Evolutionary conservation across 2,797 vertebrate genomes (phyloP), one percentile per base, ranked within the genome.

Genomic region (Enteromius treurensis): DNA sequence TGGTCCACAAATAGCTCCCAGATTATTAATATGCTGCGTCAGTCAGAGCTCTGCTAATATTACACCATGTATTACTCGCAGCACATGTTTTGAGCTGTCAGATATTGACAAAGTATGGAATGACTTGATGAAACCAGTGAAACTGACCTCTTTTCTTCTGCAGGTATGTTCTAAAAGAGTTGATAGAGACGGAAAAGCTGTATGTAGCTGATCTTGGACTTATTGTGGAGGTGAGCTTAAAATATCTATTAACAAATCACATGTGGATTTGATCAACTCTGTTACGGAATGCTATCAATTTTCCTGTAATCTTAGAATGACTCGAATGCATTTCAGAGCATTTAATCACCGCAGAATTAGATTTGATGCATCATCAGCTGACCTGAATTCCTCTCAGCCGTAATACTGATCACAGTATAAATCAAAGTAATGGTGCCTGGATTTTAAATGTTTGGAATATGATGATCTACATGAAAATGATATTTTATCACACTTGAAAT

Each of bases 81-180:
- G 40, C 64, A 55, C 19, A 32, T 82, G 34, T 77, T 77, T 77
- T 77, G 3, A 42, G 19, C 73, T 47, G 65, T 69, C 34, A 58
- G 21, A 69, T 53, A 45, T 58, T 67, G 45, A 53, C 37, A 68
- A 67, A 42, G 47, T 26, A n/a, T 45, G 51, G 26, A 58, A 75
- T 64, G 45, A 79, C 29, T 37, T 68, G 65, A 40, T 68, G 34
- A 40, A 40, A 40, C 19, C 65, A 68, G 19, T 68, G 4, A 77
- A 45, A 26, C 45, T 67, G 60, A 79, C 62, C 26, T 34, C 19
- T 32, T 79, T 47, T 84, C 6, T 73, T 73, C 55, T 79, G 69
- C 89, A 98, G 97, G 95, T 98, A 97, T 81, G 97, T 98, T 68
- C 93, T 98, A 88, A 93, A 93, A 90, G 97, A 98, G 92, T 95